Percentiles rank a stretch among this genome's conserved stretches.
Conservation (phyloP, 2,888 invertebrate genomes). For the Elmis aenea region DNA sequence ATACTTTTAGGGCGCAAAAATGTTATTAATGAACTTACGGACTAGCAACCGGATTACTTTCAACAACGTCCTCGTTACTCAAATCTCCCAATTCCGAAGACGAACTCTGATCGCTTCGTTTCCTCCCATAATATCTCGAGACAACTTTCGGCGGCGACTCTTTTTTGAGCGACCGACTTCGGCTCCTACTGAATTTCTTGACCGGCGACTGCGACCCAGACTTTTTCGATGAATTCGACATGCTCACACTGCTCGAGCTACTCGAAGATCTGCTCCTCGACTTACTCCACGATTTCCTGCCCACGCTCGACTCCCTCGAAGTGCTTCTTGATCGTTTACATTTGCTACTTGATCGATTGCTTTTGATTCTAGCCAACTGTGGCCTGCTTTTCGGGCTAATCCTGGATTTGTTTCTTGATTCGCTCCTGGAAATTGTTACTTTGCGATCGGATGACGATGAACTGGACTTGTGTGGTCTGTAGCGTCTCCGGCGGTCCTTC, state of each 20-base stretch:
- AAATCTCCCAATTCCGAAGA: constrained; percentile 45
- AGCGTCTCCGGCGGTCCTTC: constrained; percentile 27
- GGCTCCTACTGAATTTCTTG: constrained; percentile 22
- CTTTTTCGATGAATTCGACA: constrained; percentile 34
- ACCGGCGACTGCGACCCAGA: constrained; percentile 18
- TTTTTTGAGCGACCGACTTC: constrained; percentile 26
- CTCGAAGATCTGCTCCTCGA: constrained; percentile 17
- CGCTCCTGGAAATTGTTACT: too few relatives aligned
- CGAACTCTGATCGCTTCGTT: constrained; percentile 52
- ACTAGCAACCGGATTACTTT: constrained; percentile 27
- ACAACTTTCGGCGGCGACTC: constrained; percentile 40
- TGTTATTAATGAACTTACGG: constrained; percentile 17
- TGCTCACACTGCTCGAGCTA: constrained; percentile 29
- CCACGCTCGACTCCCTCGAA: constrained; percentile 11
- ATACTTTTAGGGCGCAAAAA: too few relatives aligned
- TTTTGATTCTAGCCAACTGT: constrained; percentile 32
- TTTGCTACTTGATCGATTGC: too few relatives aligned
- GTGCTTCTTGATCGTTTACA: constrained; percentile 11
- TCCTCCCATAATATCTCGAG: constrained; percentile 56
- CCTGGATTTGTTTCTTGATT: too few relatives aligned
- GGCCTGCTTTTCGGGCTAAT: constrained; percentile 23
- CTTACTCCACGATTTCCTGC: constrained; percentile 8
- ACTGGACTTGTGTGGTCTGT: constrained; percentile 18
- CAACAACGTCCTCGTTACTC: constrained; percentile 35
- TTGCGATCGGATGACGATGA: constrained; percentile 11